Base-by-base conservation (phyloP, 2,888 invertebrate species). In the Embidobia sp. region DNA sequence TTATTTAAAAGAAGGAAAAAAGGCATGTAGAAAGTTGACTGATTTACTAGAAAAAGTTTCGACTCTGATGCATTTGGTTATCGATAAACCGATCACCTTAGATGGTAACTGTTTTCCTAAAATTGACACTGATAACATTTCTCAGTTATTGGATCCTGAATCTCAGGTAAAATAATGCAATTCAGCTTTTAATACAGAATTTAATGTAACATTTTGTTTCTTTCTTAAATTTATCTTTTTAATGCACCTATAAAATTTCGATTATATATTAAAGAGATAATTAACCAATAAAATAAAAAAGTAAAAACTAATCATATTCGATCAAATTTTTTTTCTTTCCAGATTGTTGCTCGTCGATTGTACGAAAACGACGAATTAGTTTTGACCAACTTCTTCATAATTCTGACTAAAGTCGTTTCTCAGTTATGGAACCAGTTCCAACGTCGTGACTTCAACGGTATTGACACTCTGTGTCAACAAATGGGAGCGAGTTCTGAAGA, bases 331-430 rank as follows among this genome's bases (percentile, higher is more conserved):
- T 18, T 44, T 26, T 31, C 1, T 33, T 63, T 49, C 3, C 11
- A 66, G 66, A 37, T 55, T 13, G 11, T 55, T 5, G 66, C 66
- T 35, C 53, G 35, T 11, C 35, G 46, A 18, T 46, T 66, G 8
- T 66, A 66, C 19, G 27, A 55, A 35, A 37, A 53, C 13, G 37
- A 46, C n/a, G 19, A 46, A 18, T 7, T 66, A 16, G 55, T 55
- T 1, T 1, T 66, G 0, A 42, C 27, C 27, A 48, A 48, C 6
- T 55, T 57, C 31, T 40, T 67, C 6, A 18, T 10, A 26, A 37
- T 67, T 15, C 29, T 57, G 1, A 29, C 19, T 27, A 16, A 67
- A 29, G 13, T 55, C 5, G n/a, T 33, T 2, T 11, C 4, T 3
- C 35, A 27, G 4, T 13, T 55, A 1, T 11, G 27, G 7, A 26